Evolutionary conservation across 2,888 invertebrate genomes (phyloP), one percentile per base, ranked within the genome.

Genomic region (Apocheima hispidaria): DNA sequence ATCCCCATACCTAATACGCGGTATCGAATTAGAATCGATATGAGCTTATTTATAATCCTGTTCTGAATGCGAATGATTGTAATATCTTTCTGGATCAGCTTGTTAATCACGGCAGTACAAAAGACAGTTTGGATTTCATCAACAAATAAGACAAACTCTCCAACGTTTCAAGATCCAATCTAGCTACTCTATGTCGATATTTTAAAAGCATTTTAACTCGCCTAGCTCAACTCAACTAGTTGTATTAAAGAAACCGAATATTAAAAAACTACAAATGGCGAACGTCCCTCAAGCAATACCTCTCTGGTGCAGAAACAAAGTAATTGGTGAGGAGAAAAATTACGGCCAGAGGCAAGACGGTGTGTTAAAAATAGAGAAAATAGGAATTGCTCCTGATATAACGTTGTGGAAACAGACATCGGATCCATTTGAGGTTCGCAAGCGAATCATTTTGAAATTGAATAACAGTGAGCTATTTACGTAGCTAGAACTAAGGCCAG

Each of bases 301-400:
- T 81, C 78, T 79, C 76, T 68, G 72, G 72, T 69, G 71, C 77
- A 79, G 80, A 83, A 83, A 85, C 84, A 86, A 83, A 86, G 85
- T 86, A 86, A 85, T 83, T 84, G 82, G 79, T 77, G 82, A 82
- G 72, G 77, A 86, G 83, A 84, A 84, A 88, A 86, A 87, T 83
- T 84, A 83, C 78, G 74, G 73, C 63, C 70, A 75, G 76, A 78
- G 81, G 66, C 73, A 75, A 82, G 71, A 76, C 56, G 75, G 74
- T 72, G 71, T 75, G 77, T 82, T 81, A 78, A 82, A 85, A 82
- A 76, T 75, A 73, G 71, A 70, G 71, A 74, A 81, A 74, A 81
- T 75, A 74, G 72, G 69, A 77, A 83, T 76, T 35, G 73, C 81
- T 75, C 74, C 74, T 75, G 79, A 78, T 80, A 77, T 77, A 49